phyloP scores from a whole-genome alignment of 2,888 invertebrate genomes.

The Lobophora halterata region DNA sequence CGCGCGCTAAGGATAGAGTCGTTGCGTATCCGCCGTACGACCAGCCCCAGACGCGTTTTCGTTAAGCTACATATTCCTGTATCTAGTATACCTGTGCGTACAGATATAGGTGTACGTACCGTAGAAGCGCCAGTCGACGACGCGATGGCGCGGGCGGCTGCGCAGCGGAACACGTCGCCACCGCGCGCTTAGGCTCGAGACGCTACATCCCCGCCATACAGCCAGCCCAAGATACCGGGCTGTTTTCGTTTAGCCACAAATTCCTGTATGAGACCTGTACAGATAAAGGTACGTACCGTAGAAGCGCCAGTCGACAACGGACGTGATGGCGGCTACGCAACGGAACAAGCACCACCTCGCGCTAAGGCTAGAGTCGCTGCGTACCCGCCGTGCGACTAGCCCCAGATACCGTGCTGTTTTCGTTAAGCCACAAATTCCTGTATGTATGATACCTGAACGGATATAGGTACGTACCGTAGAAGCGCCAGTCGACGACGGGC shows the following conservation, averaged over 20 bases:
- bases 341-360: conserved; percentile 89
- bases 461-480: conserved; percentile 93
- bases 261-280: not conserved
- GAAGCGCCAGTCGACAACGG: conserved; percentile 97
- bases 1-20: conserved; percentile 91
- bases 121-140: conserved; percentile 97
- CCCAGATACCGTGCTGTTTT: conserved; percentile 98
- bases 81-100: not conserved
- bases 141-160: conserved; percentile 97
- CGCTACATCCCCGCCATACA: conserved; percentile 97
- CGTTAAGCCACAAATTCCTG: not conserved
- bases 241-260: too few species aligned
- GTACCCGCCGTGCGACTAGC: conserved; percentile 99
- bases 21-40: conserved; percentile 98
- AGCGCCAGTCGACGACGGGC: conserved; percentile 98
- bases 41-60: conserved; percentile 99
- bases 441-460: too few species aligned
- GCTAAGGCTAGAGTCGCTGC: conserved; percentile 94
- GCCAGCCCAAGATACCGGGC: conserved; percentile 99
- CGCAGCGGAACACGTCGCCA: conserved; percentile 92
- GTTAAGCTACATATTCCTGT: not conserved
- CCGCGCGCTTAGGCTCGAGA: conserved; percentile 93
- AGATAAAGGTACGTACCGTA: conserved; percentile 93
- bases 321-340: conserved; percentile 97
- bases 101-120: too few species aligned